phyloP scores from a whole-genome alignment of 2,797 vertebrate genomes.

The Malacoraja senta region DNA sequence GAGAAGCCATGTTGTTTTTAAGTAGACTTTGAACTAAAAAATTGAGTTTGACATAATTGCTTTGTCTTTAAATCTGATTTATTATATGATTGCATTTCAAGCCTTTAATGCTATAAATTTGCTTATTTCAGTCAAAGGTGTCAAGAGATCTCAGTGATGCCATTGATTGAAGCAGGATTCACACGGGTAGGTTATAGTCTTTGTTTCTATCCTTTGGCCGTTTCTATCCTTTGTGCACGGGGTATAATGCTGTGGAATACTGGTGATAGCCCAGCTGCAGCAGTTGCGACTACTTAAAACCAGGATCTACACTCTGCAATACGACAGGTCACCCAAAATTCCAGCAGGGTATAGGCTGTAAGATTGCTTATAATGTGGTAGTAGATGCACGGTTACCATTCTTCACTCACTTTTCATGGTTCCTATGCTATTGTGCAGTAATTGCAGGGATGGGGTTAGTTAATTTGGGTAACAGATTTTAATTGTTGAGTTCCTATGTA shows the following conservation, averaged over 20 bases:
- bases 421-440: not conserved
- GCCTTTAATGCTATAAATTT: not conserved
- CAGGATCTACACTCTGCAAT: not conserved
- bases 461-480: not conserved
- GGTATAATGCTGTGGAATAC: not conserved
- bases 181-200: slow-evolving; percentile 72
- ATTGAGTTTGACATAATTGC: too few relatives aligned
- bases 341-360: not conserved
- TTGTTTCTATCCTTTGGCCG: slow-evolving; percentile 40
- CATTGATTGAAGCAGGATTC: slow-evolving; percentile 88
- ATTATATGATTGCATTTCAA: not conserved
- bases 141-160: slow-evolving; percentile 84
- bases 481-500: not conserved
- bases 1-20: not conserved
- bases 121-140: slow-evolving; percentile 62
- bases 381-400: not conserved
- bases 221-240: not conserved
- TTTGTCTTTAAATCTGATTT: not conserved
- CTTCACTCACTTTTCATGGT: slow-evolving; percentile 33
- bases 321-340: not conserved
- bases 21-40: not conserved
- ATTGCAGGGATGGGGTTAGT: not conserved
- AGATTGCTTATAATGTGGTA: too few relatives aligned
- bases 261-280: not conserved
- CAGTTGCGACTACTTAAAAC: not conserved